A percentile compares a stretch with the other conserved stretches of the same genome.
phyloP scores from a whole-genome alignment of 2,888 invertebrate genomes.

The Drosophila peninsularis region DNA sequence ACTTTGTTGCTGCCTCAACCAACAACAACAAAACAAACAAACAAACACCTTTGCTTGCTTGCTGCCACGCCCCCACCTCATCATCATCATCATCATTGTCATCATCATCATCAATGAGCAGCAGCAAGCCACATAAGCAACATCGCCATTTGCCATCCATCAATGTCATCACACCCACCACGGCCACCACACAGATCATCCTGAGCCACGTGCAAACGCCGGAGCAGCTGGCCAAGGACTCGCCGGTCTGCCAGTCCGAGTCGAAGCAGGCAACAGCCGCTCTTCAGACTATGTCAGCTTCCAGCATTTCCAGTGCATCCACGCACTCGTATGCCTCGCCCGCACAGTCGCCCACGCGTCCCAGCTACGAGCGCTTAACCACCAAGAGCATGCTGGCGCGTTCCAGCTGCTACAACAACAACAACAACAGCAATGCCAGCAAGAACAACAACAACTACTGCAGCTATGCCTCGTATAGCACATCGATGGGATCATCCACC shows the following conservation, averaged over 20 bases:
- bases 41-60: slow-evolving; percentile 55
- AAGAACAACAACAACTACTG: slow-evolving; percentile 38
- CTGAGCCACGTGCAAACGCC: slow-evolving; percentile 56
- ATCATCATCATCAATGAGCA: slow-evolving; percentile 26
- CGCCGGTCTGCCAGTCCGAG: not conserved
- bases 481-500: slow-evolving; percentile 67
- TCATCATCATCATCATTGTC: slow-evolving; percentile 35
- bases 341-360: slow-evolving; percentile 60
- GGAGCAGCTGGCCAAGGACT: slow-evolving; percentile 13
- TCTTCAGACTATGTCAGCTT: slow-evolving; percentile 14
- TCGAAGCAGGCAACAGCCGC: slow-evolving; percentile 5
- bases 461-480: slow-evolving; percentile 72
- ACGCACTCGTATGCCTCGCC: slow-evolving; percentile 67
- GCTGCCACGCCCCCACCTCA: slow-evolving; percentile 35
- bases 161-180: slow-evolving; percentile 77
- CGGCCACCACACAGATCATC: slow-evolving; percentile 78
- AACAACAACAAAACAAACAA: slow-evolving; percentile 27
- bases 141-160: slow-evolving; percentile 73
- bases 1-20: slow-evolving; percentile 68
- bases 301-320: slow-evolving; percentile 52
- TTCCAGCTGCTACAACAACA: slow-evolving; percentile 24
- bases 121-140: slow-evolving; percentile 58
- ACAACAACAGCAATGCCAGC: slow-evolving; percentile 7
- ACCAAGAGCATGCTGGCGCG: slow-evolving; percentile 80
- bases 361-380: slow-evolving; percentile 62